These are phyloP conservation scores for Dioctria rufipes DNA, from an alignment of 2,888 invertebrate genomes.

Conservation along the genomic window DNA sequence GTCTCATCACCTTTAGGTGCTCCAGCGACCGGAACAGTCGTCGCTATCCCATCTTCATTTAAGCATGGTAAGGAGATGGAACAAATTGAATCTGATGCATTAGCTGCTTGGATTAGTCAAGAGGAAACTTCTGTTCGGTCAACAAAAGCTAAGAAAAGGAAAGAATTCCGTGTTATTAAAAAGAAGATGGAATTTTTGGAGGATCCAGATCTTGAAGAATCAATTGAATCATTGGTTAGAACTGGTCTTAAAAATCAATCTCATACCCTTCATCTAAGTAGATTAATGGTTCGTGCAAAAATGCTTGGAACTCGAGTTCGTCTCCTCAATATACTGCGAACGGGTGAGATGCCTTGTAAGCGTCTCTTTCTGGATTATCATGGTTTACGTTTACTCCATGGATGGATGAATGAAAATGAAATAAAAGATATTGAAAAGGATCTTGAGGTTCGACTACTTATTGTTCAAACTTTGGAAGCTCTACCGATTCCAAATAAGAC, in stretches of 20 bases:
- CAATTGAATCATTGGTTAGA: slow-evolving; percentile 84
- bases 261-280: slow-evolving; percentile 90
- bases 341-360: slow-evolving; percentile 86
- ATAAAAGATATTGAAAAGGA: slow-evolving; percentile 60
- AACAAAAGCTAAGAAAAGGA: slow-evolving; percentile 55
- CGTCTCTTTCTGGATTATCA: slow-evolving; percentile 94
- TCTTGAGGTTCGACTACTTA: slow-evolving; percentile 76
- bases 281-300: slow-evolving; percentile 94
- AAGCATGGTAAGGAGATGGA: too few relatives aligned
- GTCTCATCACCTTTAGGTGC: too few relatives aligned
- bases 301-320: slow-evolving; percentile 82
- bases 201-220: slow-evolving; percentile 85
- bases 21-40: too few relatives aligned
- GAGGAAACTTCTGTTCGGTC: not conserved
- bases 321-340: slow-evolving; percentile 83
- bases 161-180: slow-evolving; percentile 63
- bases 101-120: not conserved
- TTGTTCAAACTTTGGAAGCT: slow-evolving; percentile 84
- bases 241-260: slow-evolving; percentile 90
- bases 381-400: slow-evolving; percentile 90
- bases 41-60: too few relatives aligned
- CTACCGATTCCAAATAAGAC: slow-evolving; percentile 95
- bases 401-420: slow-evolving; percentile 86
- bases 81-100: too few relatives aligned
- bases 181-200: slow-evolving; percentile 74